Evolutionary conservation across 2,797 vertebrate species (phyloP).

Genomic region (Semotilus atromaculatus): DNA sequence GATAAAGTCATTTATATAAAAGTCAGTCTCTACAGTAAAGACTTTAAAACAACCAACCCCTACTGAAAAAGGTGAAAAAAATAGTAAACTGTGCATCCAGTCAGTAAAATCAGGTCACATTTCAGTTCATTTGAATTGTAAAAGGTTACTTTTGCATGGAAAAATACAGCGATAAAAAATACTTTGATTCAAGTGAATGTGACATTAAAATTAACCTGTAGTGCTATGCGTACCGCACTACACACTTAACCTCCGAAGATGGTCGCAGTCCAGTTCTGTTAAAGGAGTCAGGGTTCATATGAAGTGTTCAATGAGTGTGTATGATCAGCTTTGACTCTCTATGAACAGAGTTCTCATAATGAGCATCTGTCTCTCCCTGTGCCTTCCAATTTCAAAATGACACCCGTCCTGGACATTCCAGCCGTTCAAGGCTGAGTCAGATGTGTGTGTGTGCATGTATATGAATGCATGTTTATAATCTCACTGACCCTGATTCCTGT

Average conservation of each 20-base stretch:
- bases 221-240: background rate
- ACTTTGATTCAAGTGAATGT: background rate
- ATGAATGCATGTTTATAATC: conserved; percentile 47
- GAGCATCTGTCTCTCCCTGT: conserved; percentile 13
- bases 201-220: background rate
- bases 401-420: background rate
- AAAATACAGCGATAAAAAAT: no score
- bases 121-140: background rate
- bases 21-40: background rate
- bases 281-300: background rate
- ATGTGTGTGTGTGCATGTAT: conserved; percentile 28
- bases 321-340: background rate
- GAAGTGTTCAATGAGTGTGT: background rate
- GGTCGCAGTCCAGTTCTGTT: background rate
- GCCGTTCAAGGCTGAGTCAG: background rate
- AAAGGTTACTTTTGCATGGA: background rate
- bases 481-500: conserved; percentile 53
- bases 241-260: background rate
- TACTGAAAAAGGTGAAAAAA: background rate
- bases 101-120: background rate
- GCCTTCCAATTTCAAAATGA: background rate
- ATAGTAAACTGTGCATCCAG: background rate
- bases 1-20: background rate
- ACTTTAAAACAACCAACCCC: background rate
- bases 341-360: background rate